phyloP scores from a whole-genome alignment of 2,113 vertebrate species.

The Thomomys bottae region DNA sequence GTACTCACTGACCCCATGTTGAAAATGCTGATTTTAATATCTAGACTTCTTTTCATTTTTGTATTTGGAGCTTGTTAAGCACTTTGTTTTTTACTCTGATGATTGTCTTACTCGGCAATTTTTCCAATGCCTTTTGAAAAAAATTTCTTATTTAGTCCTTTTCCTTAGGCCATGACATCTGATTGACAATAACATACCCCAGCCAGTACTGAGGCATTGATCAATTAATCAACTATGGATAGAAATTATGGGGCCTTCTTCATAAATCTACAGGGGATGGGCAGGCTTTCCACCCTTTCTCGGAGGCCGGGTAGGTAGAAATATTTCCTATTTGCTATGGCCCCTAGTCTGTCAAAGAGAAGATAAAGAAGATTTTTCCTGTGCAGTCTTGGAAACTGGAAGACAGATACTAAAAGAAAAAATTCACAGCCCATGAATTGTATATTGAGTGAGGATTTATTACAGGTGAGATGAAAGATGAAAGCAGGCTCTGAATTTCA shows the following conservation, averaged over 20 bases:
- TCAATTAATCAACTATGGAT: neutral
- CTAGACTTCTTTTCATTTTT: neutral
- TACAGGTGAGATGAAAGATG: neutral
- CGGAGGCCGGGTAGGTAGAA: neutral
- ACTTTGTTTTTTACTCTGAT: constrained; percentile 1
- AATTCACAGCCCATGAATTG: neutral
- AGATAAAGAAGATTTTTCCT: neutral
- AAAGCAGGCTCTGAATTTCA: neutral
- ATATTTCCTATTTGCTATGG: neutral
- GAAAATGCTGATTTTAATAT: neutral
- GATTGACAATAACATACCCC: neutral
- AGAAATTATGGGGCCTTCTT: neutral
- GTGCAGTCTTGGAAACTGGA: neutral
- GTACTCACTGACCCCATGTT: neutral
- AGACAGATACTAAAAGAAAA: neutral
- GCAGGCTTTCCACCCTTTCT: neutral
- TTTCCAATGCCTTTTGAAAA: neutral
- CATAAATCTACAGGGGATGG: neutral
- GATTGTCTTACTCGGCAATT: neutral
- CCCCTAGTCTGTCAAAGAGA: neutral
- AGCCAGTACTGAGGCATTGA: neutral
- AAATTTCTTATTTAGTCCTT: neutral
- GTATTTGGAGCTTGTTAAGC: neutral
- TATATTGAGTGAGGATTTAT: neutral
- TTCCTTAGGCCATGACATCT: neutral